These are phyloP conservation scores for Euspilapteryx auroguttella DNA, from an alignment of 2,888 invertebrate genomes.

Conservation along the genomic window DNA sequence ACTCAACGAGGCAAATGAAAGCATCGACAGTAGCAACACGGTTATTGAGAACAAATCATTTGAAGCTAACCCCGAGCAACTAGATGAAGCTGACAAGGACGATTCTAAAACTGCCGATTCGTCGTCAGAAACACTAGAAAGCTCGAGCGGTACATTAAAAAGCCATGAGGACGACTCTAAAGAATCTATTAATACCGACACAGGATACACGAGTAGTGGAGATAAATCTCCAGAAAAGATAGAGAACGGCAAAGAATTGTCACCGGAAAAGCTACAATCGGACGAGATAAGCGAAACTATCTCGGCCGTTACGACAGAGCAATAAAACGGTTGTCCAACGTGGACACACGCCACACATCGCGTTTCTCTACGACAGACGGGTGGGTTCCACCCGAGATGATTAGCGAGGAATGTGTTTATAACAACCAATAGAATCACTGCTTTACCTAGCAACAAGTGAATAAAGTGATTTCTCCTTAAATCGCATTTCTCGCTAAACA, in stretches of 20 bases:
- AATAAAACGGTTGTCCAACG: too few relatives aligned
- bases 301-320: too few relatives aligned
- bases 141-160: slow-evolving; percentile 17
- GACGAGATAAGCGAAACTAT: too few relatives aligned
- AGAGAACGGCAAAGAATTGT: slow-evolving; percentile 6
- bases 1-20: slow-evolving; percentile 37
- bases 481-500: too few relatives aligned
- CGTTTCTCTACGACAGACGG: too few relatives aligned
- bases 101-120: slow-evolving; percentile 10
- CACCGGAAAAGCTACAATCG: slow-evolving; percentile 7
- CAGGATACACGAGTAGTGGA: slow-evolving; percentile 19
- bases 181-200: slow-evolving; percentile 23
- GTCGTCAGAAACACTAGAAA: slow-evolving; percentile 16
- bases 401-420: too few relatives aligned
- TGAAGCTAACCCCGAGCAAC: slow-evolving; percentile 15
- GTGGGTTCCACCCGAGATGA: too few relatives aligned
- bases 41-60: slow-evolving; percentile 38
- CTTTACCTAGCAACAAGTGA: too few relatives aligned
- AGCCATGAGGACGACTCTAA: slow-evolving; percentile 23
- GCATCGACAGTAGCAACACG: slow-evolving; percentile 34
- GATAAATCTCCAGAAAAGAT: slow-evolving; percentile 8
- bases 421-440: too few relatives aligned
- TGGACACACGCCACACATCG: too few relatives aligned
- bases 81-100: slow-evolving; percentile 12
- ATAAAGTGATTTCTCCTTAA: too few relatives aligned